A percentile compares a stretch with the other conserved stretches of the same genome.
phyloP scores from a whole-genome alignment of 1,140 invertebrate species.

The Drosophila orena region DNA sequence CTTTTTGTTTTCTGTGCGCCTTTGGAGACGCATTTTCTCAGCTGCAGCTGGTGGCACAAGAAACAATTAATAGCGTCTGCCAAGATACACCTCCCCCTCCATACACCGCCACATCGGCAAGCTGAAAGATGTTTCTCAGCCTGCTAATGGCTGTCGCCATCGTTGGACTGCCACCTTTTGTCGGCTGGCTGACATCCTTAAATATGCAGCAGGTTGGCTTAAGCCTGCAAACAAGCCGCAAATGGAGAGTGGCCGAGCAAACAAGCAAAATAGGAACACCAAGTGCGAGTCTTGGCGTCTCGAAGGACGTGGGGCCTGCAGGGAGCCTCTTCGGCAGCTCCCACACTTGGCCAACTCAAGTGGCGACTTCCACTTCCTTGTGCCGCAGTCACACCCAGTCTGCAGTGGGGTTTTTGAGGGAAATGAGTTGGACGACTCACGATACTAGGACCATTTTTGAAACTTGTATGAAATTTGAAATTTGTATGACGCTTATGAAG shows the following conservation, averaged over 20 bases:
- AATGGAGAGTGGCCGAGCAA: conserved; percentile 67
- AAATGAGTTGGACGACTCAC: conserved; percentile 11
- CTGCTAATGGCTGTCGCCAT: conserved; percentile 65
- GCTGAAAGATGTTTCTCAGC: conserved; percentile 59
- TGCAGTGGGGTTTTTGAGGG: conserved; percentile 6
- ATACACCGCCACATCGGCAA: conserved; percentile 34
- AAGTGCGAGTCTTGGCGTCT: neutral
- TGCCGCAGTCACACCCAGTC: conserved; percentile 11
- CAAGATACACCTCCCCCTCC: conserved; percentile 8
- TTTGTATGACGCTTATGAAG: neutral
- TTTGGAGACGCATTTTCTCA: conserved; percentile 50
- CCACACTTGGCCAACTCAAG: conserved; percentile 60
- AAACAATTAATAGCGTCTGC: conserved; percentile 82
- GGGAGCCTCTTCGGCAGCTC: conserved; percentile 22
- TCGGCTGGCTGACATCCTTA: conserved; percentile 71
- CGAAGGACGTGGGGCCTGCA: neutral
- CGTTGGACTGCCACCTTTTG: conserved; percentile 65
- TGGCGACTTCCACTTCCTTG: conserved; percentile 55
- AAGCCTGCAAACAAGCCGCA: conserved; percentile 68
- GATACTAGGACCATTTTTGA: neutral
- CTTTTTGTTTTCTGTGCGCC: conserved; percentile 47
- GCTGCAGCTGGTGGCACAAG: conserved; percentile 63
- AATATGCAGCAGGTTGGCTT: conserved; percentile 71
- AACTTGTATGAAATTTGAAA: no score
- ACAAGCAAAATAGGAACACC: conserved; percentile 27